These are phyloP conservation scores for Danaus melanippus DNA, from an alignment of 1,140 invertebrate species.

Conservation along the genomic window DNA sequence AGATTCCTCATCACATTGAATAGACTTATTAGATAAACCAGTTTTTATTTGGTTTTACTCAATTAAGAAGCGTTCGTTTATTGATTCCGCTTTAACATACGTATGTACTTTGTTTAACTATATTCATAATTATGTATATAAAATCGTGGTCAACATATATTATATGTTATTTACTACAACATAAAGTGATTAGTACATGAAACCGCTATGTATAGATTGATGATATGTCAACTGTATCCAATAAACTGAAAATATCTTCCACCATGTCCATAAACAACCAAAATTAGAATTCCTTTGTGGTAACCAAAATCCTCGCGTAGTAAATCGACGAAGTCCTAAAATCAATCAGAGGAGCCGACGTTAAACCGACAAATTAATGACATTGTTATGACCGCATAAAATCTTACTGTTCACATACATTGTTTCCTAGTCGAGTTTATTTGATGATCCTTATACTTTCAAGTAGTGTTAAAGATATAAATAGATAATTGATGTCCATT, in stretches of 20 bases:
- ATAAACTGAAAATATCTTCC: not conserved
- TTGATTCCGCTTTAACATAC: too few relatives aligned
- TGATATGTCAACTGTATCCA: too few relatives aligned
- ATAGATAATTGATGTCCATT: conserved; percentile 1
- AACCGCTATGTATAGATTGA: too few relatives aligned
- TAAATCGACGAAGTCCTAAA: conserved; percentile 37
- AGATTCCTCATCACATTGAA: too few relatives aligned
- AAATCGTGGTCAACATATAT: too few relatives aligned
- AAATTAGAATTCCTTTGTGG: conserved; percentile 22
- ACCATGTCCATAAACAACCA: conserved; percentile 15
- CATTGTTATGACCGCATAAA: conserved; percentile 31
- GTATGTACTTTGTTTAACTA: too few relatives aligned
- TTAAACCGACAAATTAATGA: conserved; percentile 31
- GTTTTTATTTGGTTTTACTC: too few relatives aligned
- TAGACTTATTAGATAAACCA: too few relatives aligned
- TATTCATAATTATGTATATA: too few relatives aligned
- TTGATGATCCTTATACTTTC: not conserved
- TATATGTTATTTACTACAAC: too few relatives aligned
- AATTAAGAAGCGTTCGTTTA: too few relatives aligned
- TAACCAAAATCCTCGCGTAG: conserved; percentile 13
- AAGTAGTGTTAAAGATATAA: conserved; percentile 2
- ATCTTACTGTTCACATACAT: conserved; percentile 9
- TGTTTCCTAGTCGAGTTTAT: not conserved
- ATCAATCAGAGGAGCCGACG: conserved; percentile 34
- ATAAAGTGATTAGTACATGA: too few relatives aligned